Conservation (phyloP, 1,140 invertebrate genomes). For the Phortica variegata region DNA sequence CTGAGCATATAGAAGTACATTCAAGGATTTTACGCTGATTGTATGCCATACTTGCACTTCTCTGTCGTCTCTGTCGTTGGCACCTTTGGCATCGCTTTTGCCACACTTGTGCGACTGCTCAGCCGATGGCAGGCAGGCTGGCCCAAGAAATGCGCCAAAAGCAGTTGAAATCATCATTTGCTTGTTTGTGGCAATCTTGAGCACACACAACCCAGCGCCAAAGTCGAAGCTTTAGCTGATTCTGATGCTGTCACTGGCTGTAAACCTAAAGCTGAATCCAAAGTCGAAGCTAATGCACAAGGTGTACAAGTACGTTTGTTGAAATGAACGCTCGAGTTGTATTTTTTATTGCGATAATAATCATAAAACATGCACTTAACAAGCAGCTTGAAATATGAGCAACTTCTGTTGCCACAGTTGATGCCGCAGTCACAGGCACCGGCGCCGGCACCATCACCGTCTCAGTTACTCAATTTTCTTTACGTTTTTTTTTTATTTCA, state of each 20-base stretch:
- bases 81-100: too few species aligned
- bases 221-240: slow-evolving; percentile 23
- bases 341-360: slow-evolving; percentile 53
- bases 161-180: slow-evolving; percentile 34
- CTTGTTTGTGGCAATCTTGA: slow-evolving; percentile 35
- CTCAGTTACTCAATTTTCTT: slow-evolving; percentile 50
- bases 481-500: slow-evolving; percentile 47
- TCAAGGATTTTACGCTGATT: too few species aligned
- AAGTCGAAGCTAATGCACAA: too few species aligned
- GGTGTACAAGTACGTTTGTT: too few species aligned
- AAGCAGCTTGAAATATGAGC: slow-evolving; percentile 52
- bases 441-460: too few species aligned
- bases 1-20: too few species aligned
- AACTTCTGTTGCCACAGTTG: slow-evolving; percentile 10
- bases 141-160: slow-evolving; percentile 17
- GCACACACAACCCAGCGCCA: slow-evolving; percentile 10
- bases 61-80: too few species aligned
- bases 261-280: too few species aligned
- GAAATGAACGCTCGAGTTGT: neutral
- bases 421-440: slow-evolving; percentile 16
- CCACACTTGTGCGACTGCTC: too few species aligned
- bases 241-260: too few species aligned
- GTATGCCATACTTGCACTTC: too few species aligned
- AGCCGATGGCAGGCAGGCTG: too few species aligned
- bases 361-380: slow-evolving; percentile 55